A percentile compares a stretch with the other conserved stretches of the same genome.
Conservation (phyloP, 2,888 invertebrate species). For the Caenorhabditis afra region DNA sequence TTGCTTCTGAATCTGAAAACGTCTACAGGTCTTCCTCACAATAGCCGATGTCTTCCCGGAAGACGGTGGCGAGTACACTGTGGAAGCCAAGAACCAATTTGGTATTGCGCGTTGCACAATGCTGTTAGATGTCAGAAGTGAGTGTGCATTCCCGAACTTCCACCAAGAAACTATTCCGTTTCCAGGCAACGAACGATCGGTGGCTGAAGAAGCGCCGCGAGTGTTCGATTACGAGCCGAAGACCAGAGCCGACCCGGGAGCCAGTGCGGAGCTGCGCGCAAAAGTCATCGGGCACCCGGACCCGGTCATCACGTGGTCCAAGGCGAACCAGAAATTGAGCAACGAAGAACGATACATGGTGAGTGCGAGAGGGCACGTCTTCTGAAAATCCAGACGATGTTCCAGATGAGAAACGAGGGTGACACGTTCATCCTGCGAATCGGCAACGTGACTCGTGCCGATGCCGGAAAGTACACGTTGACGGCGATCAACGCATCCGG, state of each 20-base stretch:
- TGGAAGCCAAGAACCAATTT: slow-evolving; percentile 70
- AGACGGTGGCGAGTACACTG: slow-evolving; percentile 84
- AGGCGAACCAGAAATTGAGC: slow-evolving; percentile 43
- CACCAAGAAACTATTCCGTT: neutral
- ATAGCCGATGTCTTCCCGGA: slow-evolving; percentile 80
- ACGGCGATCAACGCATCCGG: slow-evolving; percentile 73
- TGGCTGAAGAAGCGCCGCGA: slow-evolving; percentile 68
- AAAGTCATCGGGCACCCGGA: slow-evolving; percentile 73
- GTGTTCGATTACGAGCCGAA: slow-evolving; percentile 64
- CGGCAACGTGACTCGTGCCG: slow-evolving; percentile 62
- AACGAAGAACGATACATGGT: slow-evolving; percentile 69
- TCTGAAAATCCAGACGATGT: neutral
- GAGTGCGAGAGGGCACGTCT: neutral
- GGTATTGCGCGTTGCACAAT: slow-evolving; percentile 67
- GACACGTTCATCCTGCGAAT: slow-evolving; percentile 73
- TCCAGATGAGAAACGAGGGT: slow-evolving; percentile 71
- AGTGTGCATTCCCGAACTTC: slow-evolving; percentile 2
- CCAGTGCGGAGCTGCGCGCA: slow-evolving; percentile 66
- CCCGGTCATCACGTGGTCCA: slow-evolving; percentile 75
- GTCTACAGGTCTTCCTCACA: slow-evolving; percentile 62
- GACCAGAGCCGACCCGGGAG: slow-evolving; percentile 63
- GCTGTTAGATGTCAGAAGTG: slow-evolving; percentile 69
- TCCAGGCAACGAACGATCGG: slow-evolving; percentile 65
- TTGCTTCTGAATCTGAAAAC: neutral
- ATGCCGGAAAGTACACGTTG: slow-evolving; percentile 72